Conservation (phyloP, 2,113 vertebrate species). For the Nesogale talazaci region DNA sequence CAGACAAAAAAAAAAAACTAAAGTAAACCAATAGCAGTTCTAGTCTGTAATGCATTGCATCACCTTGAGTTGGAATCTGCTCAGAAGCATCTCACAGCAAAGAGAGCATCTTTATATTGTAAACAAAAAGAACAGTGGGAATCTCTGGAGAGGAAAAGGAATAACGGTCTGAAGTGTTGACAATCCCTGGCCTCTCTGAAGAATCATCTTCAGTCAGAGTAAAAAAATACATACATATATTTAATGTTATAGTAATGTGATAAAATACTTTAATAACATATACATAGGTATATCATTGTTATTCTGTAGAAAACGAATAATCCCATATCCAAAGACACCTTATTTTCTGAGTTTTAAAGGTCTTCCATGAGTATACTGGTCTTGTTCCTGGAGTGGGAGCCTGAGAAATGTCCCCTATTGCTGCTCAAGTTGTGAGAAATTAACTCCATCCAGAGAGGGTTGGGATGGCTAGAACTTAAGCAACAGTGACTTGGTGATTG, state of each 20-base stretch:
- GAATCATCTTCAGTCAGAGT: background rate
- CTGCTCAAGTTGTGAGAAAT: background rate
- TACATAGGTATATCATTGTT: background rate
- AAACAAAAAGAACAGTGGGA: background rate
- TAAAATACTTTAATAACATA: slow-evolving; percentile 11
- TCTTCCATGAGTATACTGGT: background rate
- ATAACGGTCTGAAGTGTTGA: background rate
- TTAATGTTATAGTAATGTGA: background rate
- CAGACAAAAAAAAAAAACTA: background rate
- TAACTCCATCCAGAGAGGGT: background rate
- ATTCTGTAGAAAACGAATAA: too few relatives aligned
- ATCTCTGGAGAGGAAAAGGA: background rate
- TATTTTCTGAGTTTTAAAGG: background rate
- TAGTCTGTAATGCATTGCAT: background rate
- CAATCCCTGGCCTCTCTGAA: background rate
- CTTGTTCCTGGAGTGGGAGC: background rate
- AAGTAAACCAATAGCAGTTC: background rate
- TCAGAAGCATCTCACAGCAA: background rate
- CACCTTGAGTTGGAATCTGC: background rate
- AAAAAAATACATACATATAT: too few relatives aligned
- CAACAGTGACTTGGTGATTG: background rate
- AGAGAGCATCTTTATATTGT: background rate
- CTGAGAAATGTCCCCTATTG: background rate
- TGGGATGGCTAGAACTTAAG: background rate
- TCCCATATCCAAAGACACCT: background rate